Percentiles rank a stretch among this genome's conserved stretches.
phyloP scores from a whole-genome alignment of 2,113 vertebrate genomes.

The Athene cunicularia region DNA sequence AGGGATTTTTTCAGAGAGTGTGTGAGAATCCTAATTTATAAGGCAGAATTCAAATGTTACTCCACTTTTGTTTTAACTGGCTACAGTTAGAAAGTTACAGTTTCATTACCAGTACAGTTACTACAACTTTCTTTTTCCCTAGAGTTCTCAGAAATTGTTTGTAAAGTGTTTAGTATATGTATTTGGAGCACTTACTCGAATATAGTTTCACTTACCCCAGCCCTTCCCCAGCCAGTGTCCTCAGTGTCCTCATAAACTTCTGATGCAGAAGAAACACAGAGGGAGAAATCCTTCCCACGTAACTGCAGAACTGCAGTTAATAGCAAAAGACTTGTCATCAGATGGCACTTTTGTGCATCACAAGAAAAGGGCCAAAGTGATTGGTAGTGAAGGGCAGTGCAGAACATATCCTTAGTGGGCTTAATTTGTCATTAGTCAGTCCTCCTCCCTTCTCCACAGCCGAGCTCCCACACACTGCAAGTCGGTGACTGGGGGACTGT shows the following conservation, averaged over 20 bases:
- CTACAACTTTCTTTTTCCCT: too few species aligned
- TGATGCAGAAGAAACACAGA: not conserved
- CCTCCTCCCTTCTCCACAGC: not conserved
- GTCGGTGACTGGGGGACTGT: too few species aligned
- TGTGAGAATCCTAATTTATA: not conserved
- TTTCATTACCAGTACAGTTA: not conserved
- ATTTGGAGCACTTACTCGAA: rapidly evolving
- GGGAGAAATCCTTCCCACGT: not conserved
- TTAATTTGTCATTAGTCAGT: not conserved
- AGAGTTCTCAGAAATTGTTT: not conserved
- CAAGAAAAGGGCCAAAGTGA: not conserved
- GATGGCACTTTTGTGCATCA: not conserved
- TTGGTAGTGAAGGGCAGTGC: not conserved
- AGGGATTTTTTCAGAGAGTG: not conserved
- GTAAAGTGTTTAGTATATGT: not conserved
- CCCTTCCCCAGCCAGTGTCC: not conserved
- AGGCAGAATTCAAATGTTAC: not conserved
- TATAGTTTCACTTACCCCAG: not conserved
- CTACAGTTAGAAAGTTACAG: not conserved
- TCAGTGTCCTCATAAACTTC: not conserved
- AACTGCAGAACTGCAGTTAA: not conserved
- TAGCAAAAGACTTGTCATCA: not conserved
- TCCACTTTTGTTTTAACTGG: not conserved
- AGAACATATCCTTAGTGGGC: not conserved
- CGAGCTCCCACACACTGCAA: not conserved